Evolutionary conservation across 1,140 invertebrate genomes (phyloP).

Genomic region (Asbolus verrucosus): DNA sequence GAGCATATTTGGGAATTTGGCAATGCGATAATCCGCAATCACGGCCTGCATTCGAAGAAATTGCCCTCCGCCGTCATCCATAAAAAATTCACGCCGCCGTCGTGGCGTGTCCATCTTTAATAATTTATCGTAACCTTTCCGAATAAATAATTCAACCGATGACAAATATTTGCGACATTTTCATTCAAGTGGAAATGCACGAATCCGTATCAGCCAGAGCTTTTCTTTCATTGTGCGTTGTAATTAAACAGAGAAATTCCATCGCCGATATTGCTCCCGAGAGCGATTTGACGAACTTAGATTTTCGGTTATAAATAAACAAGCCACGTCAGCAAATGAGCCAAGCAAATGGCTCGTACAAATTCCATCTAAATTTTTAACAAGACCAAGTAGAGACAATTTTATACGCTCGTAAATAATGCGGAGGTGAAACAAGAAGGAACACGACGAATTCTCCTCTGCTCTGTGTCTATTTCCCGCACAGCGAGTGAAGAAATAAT

Average conservation of each 20-base stretch:
- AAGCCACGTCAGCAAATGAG: slow-evolving; percentile 20
- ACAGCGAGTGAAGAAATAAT: background rate
- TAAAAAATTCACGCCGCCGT: too few species aligned
- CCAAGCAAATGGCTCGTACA: slow-evolving; percentile 29
- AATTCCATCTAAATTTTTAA: slow-evolving; percentile 33
- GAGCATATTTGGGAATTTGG: too few species aligned
- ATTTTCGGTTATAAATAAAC: slow-evolving; percentile 28
- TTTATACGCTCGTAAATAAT: slow-evolving; percentile 33
- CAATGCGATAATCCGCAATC: too few species aligned
- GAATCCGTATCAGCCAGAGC: background rate
- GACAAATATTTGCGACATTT: background rate
- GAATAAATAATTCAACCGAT: background rate
- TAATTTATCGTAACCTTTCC: too few species aligned
- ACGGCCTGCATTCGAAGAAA: too few species aligned
- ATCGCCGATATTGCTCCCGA: background rate
- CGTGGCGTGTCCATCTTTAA: too few species aligned
- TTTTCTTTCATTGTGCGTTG: background rate
- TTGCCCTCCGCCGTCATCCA: too few species aligned
- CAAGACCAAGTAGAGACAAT: slow-evolving; percentile 30
- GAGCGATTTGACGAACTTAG: background rate
- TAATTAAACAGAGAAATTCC: background rate
- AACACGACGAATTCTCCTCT: slow-evolving; percentile 15
- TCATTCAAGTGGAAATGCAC: slow-evolving; percentile 1
- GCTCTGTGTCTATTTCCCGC: background rate
- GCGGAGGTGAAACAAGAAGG: slow-evolving; percentile 13